Conservation (phyloP, 2,113 vertebrate genomes). For the Burhinus bistriatus region DNA sequence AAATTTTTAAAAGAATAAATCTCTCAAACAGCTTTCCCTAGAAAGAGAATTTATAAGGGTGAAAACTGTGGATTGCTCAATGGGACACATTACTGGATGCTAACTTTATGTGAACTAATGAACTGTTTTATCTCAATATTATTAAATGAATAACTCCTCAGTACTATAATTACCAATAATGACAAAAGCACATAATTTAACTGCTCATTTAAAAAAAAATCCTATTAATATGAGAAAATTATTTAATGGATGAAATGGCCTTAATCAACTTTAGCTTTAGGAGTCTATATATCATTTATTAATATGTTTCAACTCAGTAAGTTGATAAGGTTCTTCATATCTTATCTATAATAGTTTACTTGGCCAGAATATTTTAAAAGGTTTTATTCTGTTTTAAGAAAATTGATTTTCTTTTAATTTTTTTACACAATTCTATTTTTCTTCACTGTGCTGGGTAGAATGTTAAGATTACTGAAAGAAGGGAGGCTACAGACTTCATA, state of each 20-base stretch:
- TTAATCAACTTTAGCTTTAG: slow-evolving; percentile 59
- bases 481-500: rapidly evolving
- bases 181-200: slow-evolving; percentile 57
- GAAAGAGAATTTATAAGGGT: neutral
- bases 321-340: slow-evolving; percentile 22
- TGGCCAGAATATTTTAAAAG: slow-evolving; percentile 25
- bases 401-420: slow-evolving; percentile 27
- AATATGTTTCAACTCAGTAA: slow-evolving; percentile 56
- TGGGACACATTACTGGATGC: neutral
- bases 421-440: neutral
- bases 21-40: neutral
- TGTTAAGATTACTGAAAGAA: neutral
- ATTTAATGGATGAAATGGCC: slow-evolving; percentile 58
- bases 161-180: slow-evolving; percentile 58
- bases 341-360: slow-evolving; percentile 43
- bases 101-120: slow-evolving; percentile 57
- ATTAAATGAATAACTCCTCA: slow-evolving; percentile 55
- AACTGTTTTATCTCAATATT: slow-evolving; percentile 56
- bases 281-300: slow-evolving; percentile 45
- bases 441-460: neutral
- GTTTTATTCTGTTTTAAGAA: slow-evolving; percentile 14
- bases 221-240: slow-evolving; percentile 41
- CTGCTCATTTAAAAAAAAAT: slow-evolving; percentile 4
- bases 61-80: neutral
- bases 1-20: neutral